Evolutionary conservation across 2,113 vertebrate genomes (phyloP).

Genomic region (Sprattus sprattus): DNA sequence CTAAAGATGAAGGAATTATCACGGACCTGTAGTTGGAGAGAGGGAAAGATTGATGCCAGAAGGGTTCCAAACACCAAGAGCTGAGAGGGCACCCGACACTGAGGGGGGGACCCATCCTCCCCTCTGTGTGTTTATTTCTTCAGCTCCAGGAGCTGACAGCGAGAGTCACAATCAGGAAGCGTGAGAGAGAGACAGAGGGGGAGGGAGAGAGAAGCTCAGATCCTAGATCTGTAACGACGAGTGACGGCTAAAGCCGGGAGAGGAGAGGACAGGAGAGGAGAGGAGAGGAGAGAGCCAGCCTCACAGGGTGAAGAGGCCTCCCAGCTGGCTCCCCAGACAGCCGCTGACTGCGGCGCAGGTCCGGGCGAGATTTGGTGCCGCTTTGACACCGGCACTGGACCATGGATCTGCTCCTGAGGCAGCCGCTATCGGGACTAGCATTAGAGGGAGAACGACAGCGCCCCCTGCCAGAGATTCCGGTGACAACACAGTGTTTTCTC

Average conservation of each 20-base stretch:
- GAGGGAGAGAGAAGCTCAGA: constrained; percentile 43
- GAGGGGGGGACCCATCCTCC: constrained; percentile 28
- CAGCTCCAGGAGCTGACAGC: constrained; percentile 68
- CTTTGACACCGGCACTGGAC: not conserved
- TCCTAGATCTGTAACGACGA: constrained; percentile 54
- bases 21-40: constrained; percentile 12
- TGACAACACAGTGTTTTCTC: constrained; percentile 22
- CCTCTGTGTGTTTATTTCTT: constrained; percentile 57
- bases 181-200: constrained; percentile 46
- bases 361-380: not conserved
- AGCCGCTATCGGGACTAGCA: not conserved
- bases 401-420: not conserved
- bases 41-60: not conserved
- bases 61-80: constrained; percentile 11
- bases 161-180: constrained; percentile 75
- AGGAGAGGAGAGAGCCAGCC: constrained; percentile 18
- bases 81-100: constrained; percentile 50
- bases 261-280: constrained; percentile 53
- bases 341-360: not conserved
- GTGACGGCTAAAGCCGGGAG: constrained; percentile 50
- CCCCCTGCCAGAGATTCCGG: constrained; percentile 16
- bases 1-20: not conserved
- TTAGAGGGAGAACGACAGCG: constrained; percentile 5
- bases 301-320: not conserved
- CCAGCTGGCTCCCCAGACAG: not conserved